Evolutionary conservation across 1,140 invertebrate genomes (phyloP).

Genomic region (Sycophila sp.): DNA sequence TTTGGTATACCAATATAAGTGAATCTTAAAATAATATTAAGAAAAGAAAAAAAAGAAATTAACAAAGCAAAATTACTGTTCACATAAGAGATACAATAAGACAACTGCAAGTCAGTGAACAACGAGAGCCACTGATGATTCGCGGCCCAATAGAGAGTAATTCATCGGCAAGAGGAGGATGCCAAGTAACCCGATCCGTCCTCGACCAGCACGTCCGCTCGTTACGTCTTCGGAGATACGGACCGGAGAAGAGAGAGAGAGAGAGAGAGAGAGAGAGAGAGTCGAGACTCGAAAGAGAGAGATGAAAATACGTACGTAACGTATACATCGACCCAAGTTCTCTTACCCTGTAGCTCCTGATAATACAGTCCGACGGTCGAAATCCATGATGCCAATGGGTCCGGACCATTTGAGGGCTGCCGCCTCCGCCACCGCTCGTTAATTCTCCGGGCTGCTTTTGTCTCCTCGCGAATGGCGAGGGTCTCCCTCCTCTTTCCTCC

Average conservation of each 20-base stretch:
- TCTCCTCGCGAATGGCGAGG: slow-evolving; percentile 32
- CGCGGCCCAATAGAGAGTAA: slow-evolving; percentile 57
- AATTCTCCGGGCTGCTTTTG: slow-evolving; percentile 56
- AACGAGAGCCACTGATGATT: slow-evolving; percentile 58
- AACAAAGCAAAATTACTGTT: too few species aligned
- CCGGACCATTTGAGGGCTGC: slow-evolving; percentile 42
- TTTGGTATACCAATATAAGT: too few species aligned
- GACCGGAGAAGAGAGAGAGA: neutral
- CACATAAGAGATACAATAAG: too few species aligned
- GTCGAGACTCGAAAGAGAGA: too few species aligned
- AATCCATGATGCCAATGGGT: slow-evolving; percentile 54
- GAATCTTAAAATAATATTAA: too few species aligned
- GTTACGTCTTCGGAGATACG: slow-evolving; percentile 28
- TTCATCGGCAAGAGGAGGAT: slow-evolving; percentile 60
- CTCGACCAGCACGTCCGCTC: slow-evolving; percentile 47
- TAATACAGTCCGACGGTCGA: slow-evolving; percentile 39
- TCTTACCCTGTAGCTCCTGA: slow-evolving; percentile 36
- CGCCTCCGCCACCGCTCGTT: slow-evolving; percentile 50
- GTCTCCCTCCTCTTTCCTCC: too few species aligned
- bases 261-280: neutral
- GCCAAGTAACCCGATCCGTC: slow-evolving; percentile 58
- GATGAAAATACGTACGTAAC: neutral
- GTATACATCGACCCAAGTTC: slow-evolving; percentile 1
- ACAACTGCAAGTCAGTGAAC: slow-evolving; percentile 14
- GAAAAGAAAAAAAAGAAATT: too few species aligned